Evolutionary conservation across 2,888 invertebrate genomes (phyloP), one percentile per base, ranked within the genome.

Genomic region (Beris chalybata): DNA sequence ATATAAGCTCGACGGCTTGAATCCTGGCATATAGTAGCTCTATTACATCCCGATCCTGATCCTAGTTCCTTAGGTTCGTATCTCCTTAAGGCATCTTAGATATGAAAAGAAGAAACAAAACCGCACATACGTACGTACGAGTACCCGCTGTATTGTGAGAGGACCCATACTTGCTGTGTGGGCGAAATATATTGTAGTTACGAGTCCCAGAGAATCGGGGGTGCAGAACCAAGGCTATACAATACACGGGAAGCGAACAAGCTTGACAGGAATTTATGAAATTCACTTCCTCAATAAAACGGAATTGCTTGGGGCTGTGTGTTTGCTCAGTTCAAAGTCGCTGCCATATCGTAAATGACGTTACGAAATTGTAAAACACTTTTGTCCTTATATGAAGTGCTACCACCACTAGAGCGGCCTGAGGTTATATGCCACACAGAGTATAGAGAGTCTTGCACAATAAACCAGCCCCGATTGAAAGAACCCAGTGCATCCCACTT

Each of bases 231-330:
- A n/a, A 31, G 45, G 43, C 13, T 31, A n/a, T n/a, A 44, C 45
- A 45, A 54, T 22, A 53, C 13, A 65, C 45, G 56, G 57, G 54
- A 59, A 65, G 63, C 61, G 65, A 61, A 57, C 57, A 61, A 63
- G 59, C 29, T 65, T 68, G 57, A 66, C 65, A 57, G 57, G 68
- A 68, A 68, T 68, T 66, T 68, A 68, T 68, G 68, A 66, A 68
- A 68, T 68, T 66, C 68, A 66, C 63, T 68, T 68, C 68, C 68
- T 66, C 68, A 68, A 68, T 68, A 66, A 68, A 68, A 65, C 54
- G 53, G 44, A 65, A 52, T 65, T 66, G 68, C 66, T 66, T 9
- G 52, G 44, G 58, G 66, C 66, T 55, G 65, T 63, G 32, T 55
- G 61, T 67, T 67, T 67, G 56, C 65, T 32, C 61, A 66, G 50